Conservation (phyloP, 2,797 vertebrate species). For the Natrix natrix region DNA sequence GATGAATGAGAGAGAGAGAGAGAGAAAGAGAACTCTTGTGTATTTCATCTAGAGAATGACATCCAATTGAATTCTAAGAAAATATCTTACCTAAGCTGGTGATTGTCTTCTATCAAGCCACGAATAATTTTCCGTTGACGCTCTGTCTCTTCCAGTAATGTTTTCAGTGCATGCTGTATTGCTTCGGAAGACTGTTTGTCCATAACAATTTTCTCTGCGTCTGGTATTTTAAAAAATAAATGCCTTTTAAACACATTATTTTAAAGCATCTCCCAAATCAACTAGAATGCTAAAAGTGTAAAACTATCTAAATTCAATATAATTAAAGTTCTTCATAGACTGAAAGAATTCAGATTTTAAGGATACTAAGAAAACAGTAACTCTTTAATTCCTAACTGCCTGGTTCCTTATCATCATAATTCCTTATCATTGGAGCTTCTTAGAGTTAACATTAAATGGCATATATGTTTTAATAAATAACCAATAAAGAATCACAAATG, state of each 20-base stretch:
- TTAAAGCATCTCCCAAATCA: background rate
- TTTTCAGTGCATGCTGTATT: slow-evolving; percentile 76
- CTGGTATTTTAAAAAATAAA: background rate
- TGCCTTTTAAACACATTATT: background rate
- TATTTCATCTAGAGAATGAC: background rate
- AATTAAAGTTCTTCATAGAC: background rate
- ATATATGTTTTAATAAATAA: background rate
- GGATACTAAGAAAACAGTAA: background rate
- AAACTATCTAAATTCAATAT: background rate
- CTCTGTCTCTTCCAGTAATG: slow-evolving; percentile 79
- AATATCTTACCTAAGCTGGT: slow-evolving; percentile 79
- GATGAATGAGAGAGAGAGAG: no score
- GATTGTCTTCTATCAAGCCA: slow-evolving; percentile 84
- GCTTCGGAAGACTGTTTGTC: slow-evolving; percentile 76
- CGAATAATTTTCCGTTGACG: slow-evolving; percentile 81
- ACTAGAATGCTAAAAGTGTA: background rate
- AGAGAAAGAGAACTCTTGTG: no score
- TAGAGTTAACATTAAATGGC: background rate
- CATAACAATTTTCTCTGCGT: slow-evolving; percentile 78
- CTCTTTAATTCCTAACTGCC: background rate
- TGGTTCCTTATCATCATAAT: background rate
- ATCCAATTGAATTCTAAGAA: background rate
- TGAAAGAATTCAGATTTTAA: background rate
- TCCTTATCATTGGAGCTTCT: background rate
- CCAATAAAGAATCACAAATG: background rate